Base-by-base conservation (phyloP, 2,888 invertebrate species). In the Dasysyrphus tricinctus region DNA sequence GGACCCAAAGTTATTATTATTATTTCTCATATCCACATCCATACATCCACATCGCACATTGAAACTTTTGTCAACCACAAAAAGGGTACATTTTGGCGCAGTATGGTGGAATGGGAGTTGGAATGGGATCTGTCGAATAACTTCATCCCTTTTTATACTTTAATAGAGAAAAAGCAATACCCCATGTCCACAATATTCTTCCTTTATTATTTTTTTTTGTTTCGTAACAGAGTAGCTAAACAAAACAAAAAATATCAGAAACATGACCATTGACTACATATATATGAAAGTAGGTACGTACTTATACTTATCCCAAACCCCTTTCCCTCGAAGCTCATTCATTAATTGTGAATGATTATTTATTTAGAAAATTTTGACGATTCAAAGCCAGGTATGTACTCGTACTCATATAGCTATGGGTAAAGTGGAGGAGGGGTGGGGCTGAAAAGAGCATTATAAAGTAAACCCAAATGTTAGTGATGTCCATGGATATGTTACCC, bases 281-380 rank as follows among this genome's bases (percentile, higher is more conserved):
- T 32, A 11, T 37, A 61, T 39, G 34, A 8, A 16, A 11, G 16
- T 16, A 54, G 14, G 54, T 29, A 32, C 3, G 11, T 32, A 24
- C 34, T 9, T 19, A 9, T 42, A 54, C 39, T 54, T 72, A 65
- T 72, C 77, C 57, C 34, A 76, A 56, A 37, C 42, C 54, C 16
- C 24, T 56, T 61, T 59, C 67, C 56, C 47, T 49, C 63, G 14
- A 37, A 54, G 69, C 29, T 77, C 63, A 78, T 79, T 82, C 82
- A 86, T 86, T 86, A 86, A 86, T 86, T 86, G 78, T 79, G 82
- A 86, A 86, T 81, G 82, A 86, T 86, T 86, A 86, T 86, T 86
- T 86, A 86, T 86, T 86, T 86, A 86, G 86, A 86, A 86, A 78
- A 86, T 86, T 82, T 82, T 82, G 86, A 82, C 77, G 86, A 78